These are phyloP conservation scores for Climacteris rufus DNA, from an alignment of 2,113 vertebrate genomes.

Conservation along the genomic window DNA sequence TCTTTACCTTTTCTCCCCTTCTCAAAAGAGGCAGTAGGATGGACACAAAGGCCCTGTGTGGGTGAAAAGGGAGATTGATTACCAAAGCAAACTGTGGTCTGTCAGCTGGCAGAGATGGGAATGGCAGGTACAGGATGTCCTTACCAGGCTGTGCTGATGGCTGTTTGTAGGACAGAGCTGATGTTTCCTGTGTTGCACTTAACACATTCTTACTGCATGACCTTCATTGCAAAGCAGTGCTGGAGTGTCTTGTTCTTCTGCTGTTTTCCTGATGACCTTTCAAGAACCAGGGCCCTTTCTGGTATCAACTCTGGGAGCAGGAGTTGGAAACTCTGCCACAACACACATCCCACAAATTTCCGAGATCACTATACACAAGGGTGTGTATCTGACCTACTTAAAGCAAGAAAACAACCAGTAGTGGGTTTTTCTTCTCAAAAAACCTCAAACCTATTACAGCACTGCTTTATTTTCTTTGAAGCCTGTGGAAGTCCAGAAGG, in stretches of 20 bases:
- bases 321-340: not conserved
- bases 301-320: not conserved
- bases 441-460: not conserved
- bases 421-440: not conserved
- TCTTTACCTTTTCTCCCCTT: not conserved
- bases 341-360: not conserved
- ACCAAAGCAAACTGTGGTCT: not conserved
- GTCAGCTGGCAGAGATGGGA: not conserved
- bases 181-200: not conserved
- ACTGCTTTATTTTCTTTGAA: not conserved
- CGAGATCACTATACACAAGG: fast-evolving
- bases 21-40: not conserved
- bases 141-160: not conserved
- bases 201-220: not conserved
- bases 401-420: not conserved
- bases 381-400: not conserved
- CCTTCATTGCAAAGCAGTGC: not conserved
- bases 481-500: not conserved
- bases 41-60: not conserved
- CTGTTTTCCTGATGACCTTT: not conserved
- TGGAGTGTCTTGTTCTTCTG: not conserved
- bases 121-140: not conserved
- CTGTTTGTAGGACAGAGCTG: not conserved
- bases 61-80: not conserved
- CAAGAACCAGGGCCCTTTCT: not conserved